Conservation (phyloP, 2,797 vertebrate species). For the Chiloscyllium punctatum region DNA sequence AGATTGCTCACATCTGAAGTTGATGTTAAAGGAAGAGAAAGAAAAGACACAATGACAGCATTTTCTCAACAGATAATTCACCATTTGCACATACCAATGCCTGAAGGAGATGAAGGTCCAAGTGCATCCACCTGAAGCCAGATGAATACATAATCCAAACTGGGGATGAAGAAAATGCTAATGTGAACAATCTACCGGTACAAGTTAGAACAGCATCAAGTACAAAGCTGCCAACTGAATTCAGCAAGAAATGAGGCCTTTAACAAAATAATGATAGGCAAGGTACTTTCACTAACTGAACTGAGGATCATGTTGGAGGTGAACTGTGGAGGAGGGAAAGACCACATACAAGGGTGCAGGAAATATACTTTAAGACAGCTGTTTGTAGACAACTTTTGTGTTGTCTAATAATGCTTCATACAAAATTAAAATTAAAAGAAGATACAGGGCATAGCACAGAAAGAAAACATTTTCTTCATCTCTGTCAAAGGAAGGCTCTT, state of each 20-base stretch:
- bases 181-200: background rate
- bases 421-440: background rate
- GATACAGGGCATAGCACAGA: background rate
- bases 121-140: background rate
- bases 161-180: background rate
- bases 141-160: background rate
- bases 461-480: background rate
- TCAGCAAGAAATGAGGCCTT: background rate
- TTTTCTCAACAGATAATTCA: background rate
- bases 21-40: background rate
- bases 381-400: background rate
- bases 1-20: background rate
- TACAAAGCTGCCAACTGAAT: background rate
- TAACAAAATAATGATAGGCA: background rate
- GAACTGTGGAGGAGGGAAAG: too few species aligned
- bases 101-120: background rate
- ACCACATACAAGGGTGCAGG: background rate
- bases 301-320: too few species aligned
- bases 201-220: background rate
- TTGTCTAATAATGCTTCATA: background rate
- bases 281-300: background rate
- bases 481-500: too few species aligned
- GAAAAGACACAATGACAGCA: background rate
- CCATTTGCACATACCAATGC: background rate
- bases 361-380: background rate